These are phyloP conservation scores for Nyctibius grandis DNA, from an alignment of 2,797 vertebrate species.

Conservation along the genomic window DNA sequence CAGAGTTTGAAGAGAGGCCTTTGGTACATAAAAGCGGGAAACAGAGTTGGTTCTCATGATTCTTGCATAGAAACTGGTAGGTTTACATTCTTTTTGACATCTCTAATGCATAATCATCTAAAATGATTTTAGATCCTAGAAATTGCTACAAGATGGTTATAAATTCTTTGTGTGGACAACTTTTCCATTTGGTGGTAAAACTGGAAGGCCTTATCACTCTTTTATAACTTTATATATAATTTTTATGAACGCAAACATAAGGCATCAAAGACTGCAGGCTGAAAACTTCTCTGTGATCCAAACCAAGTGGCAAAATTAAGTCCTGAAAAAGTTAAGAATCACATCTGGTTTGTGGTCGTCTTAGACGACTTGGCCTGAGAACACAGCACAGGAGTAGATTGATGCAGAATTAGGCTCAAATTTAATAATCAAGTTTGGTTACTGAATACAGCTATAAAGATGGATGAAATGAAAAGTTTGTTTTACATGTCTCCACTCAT, in stretches of 20 bases:
- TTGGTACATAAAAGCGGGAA: conserved; percentile 19
- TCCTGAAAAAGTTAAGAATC: conserved; percentile 53
- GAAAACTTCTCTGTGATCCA: conserved; percentile 63
- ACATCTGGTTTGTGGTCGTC: conserved; percentile 70
- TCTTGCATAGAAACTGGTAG: conserved; percentile 49
- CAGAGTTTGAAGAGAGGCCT: conserved; percentile 15
- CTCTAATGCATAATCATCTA: conserved; percentile 63
- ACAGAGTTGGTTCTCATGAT: background rate
- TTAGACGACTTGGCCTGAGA: conserved; percentile 61
- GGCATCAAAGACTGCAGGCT: conserved; percentile 69
- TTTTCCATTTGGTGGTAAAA: conserved; percentile 75
- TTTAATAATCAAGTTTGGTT: conserved; percentile 63
- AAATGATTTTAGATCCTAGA: conserved; percentile 59
- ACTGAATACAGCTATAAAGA: conserved; percentile 62
- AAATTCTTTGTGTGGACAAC: conserved; percentile 71
- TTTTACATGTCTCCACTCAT: conserved; percentile 43
- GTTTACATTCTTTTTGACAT: conserved; percentile 60
- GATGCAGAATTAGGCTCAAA: conserved; percentile 62
- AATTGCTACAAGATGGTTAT: conserved; percentile 76
- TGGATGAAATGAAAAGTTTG: conserved; percentile 46
- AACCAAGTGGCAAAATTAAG: conserved; percentile 67
- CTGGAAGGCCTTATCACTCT: conserved; percentile 71
- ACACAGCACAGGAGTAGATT: conserved; percentile 57
- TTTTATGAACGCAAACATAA: conserved; percentile 74
- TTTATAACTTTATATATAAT: conserved; percentile 76